Percentiles rank a stretch among this genome's conserved stretches.
These are phyloP conservation scores for Eueides isabella DNA, from an alignment of 1,140 invertebrate genomes.

Conservation along the genomic window DNA sequence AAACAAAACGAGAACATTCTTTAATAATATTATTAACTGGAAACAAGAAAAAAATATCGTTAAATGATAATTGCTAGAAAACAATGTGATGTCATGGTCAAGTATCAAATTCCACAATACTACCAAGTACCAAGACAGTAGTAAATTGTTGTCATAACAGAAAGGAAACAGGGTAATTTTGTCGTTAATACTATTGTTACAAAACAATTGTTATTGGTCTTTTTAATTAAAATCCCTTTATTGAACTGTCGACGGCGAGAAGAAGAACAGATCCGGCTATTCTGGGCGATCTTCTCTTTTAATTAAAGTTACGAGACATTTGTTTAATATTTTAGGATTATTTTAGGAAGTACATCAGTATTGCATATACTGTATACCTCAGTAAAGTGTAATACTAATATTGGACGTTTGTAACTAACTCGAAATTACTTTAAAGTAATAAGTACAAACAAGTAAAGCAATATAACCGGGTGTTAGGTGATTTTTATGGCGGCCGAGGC, in stretches of 20 bases:
- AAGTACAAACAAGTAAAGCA: conserved; percentile 35
- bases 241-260: conserved; percentile 54
- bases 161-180: conserved; percentile 51
- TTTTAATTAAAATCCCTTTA: conserved; percentile 70
- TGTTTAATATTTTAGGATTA: conserved; percentile 15
- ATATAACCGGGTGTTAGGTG: conserved; percentile 50
- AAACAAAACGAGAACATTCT: background rate
- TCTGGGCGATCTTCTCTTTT: conserved; percentile 62
- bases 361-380: too few species aligned
- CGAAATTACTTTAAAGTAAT: conserved; percentile 7
- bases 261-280: conserved; percentile 44
- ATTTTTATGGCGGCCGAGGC: conserved; percentile 69
- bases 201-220: conserved; percentile 71
- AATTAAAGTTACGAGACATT: conserved; percentile 64
- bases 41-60: background rate
- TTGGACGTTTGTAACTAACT: too few species aligned
- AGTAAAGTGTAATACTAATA: background rate
- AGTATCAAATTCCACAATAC: conserved; percentile 4
- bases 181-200: conserved; percentile 51
- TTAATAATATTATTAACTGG: background rate
- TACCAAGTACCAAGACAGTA: background rate
- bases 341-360: conserved; percentile 9
- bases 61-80: background rate
- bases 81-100: background rate
- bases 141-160: conserved; percentile 44